phyloP scores from a whole-genome alignment of 53 echinoderm and acorn worm species.

The Temnopleurus reevesii region DNA sequence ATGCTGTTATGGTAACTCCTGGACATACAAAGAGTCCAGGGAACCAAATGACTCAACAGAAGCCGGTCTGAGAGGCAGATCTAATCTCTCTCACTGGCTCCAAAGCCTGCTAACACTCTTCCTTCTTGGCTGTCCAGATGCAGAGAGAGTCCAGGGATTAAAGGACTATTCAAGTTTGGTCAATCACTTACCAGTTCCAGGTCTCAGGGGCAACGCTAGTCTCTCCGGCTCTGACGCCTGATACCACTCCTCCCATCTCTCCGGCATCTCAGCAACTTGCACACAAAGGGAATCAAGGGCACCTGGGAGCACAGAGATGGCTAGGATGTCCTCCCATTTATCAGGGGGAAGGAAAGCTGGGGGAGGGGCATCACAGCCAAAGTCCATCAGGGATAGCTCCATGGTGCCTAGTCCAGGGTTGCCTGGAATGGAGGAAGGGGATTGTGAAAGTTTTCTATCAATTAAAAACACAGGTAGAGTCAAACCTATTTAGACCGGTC shows the following conservation, averaged over 20 bases:
- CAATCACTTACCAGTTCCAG: conserved; percentile 23
- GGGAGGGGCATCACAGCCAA: conserved; percentile 80
- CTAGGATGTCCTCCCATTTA: conserved; percentile 96
- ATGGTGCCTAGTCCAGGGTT: conserved; percentile 98
- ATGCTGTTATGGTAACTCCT: too few species aligned
- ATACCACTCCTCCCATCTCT: conserved; percentile 88
- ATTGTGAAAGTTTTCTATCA: too few species aligned
- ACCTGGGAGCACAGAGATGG: conserved; percentile 95
- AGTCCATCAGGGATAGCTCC: conserved; percentile 86
- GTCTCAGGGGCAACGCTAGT: conserved; percentile 75
- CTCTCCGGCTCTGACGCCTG: conserved; percentile 74
- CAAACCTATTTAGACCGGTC: too few species aligned
- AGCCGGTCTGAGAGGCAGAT: conserved; percentile 67
- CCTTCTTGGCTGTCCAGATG: conserved; percentile 78
- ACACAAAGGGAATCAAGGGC: conserved; percentile 88
- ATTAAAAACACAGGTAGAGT: too few species aligned
- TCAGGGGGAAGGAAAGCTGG: conserved; percentile 78
- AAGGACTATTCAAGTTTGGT: too few species aligned
- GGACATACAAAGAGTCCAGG: too few species aligned
- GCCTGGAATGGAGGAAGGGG: conserved; percentile 61
- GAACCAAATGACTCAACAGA: too few species aligned
- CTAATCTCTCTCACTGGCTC: conserved; percentile 73
- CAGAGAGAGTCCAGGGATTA: too few species aligned
- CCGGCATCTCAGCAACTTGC: conserved; percentile 82
- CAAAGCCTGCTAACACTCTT: conserved; percentile 72